Evolutionary conservation across 2,888 invertebrate species (phyloP), one percentile per base, ranked within the genome.

Genomic region (Lasioglossum figueresi): DNA sequence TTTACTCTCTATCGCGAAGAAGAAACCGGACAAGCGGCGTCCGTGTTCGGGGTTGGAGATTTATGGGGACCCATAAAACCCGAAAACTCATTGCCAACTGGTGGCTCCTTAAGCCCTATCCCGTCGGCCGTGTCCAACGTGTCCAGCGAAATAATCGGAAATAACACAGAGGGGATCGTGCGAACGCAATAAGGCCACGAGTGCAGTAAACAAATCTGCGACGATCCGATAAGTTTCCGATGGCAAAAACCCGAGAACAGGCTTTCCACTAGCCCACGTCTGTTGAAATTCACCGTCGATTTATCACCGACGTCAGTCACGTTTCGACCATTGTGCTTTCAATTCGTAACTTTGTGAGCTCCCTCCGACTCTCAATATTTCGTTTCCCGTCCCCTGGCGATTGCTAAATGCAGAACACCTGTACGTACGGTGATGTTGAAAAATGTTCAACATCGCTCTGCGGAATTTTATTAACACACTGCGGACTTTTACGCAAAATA

Each of bases 221-320:
- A n/a, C 27, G 45, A 79, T 45, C 68, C 73, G n/a, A 66, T 52
- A 74, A 79, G 16, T 74, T 79, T 70, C 27, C 37, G 45, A 27
- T 27, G 16, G 45, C 31, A 56, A 68, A 48, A 79, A 79, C 1
- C 34, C 34, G 45, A 14, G 4, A 31, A 63, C 63, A 27, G 43
- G n/a, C 63, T 63, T 48, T 40, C 52, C 66, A 10, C n/a, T 56
- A 34, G 59, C 2, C 45, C 63, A 31, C 27, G 34, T 68, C 48
- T 63, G 40, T n/a, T 16, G 82, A n/a, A 82, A 82, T 82, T 79
- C 73, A 37, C 16, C 68, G 68, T 68, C 79, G 68, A 79, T 79
- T 82, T 59, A 74, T 79, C 74, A 79, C 43, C 56, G n/a, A 79
- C 23, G 66, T 73, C 72, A 72, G n/a, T 37, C 72, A 45, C 79